A percentile compares a stretch with the other conserved stretches of the same genome.
Evolutionary conservation across 2,888 invertebrate species (phyloP).

Genomic region (Drymonia ruficornis): DNA sequence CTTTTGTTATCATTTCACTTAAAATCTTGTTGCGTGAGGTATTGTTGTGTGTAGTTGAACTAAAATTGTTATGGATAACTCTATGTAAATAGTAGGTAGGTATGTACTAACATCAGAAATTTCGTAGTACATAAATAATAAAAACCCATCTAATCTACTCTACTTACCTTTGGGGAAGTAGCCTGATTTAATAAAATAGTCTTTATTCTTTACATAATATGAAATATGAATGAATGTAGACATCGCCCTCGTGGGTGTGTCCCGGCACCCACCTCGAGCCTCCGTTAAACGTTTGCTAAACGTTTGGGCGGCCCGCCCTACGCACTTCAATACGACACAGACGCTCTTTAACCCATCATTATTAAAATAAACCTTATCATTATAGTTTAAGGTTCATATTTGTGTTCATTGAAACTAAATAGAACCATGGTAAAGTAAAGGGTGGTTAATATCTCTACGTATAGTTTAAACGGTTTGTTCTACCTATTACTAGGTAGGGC

Average conservation of each 20-base stretch:
- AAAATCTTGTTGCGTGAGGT: too few relatives aligned
- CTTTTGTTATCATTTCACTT: too few relatives aligned
- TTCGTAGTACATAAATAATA: too few relatives aligned
- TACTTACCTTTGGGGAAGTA: too few relatives aligned
- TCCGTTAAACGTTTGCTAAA: slow-evolving; percentile 82
- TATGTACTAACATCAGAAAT: too few relatives aligned
- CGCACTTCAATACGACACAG: slow-evolving; percentile 60
- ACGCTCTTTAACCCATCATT: slow-evolving; percentile 28
- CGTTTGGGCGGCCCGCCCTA: slow-evolving; percentile 85
- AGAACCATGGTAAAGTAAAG: slow-evolving; percentile 61
- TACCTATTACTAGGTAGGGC: slow-evolving; percentile 69
- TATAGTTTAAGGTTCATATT: slow-evolving; percentile 36
- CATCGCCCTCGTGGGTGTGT: slow-evolving; percentile 71
- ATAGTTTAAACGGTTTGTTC: slow-evolving; percentile 70
- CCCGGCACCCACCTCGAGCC: slow-evolving; percentile 61
- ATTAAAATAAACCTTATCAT: slow-evolving; percentile 47
- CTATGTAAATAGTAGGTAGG: too few relatives aligned
- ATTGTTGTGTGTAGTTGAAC: too few relatives aligned
- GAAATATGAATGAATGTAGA: slow-evolving; percentile 36
- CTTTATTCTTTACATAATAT: slow-evolving; percentile 15
- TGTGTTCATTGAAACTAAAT: slow-evolving; percentile 21
- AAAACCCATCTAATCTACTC: too few relatives aligned
- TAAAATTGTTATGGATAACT: too few relatives aligned
- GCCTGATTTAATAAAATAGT: not conserved
- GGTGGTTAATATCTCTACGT: slow-evolving; percentile 62